phyloP scores from a whole-genome alignment of 2,888 invertebrate species.

The Pomacea canaliculata region DNA sequence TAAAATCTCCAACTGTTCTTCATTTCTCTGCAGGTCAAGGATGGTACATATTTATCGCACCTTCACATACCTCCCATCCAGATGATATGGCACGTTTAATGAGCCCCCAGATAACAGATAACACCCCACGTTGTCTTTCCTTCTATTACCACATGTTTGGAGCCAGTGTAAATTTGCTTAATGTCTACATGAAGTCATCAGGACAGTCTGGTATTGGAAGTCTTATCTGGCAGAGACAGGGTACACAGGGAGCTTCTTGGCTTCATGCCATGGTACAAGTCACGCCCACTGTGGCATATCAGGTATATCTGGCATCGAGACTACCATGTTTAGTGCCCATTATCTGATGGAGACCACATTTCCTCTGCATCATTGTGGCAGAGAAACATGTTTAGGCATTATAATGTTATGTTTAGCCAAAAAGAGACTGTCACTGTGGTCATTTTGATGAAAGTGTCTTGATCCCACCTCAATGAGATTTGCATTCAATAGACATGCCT shows the following conservation, averaged over 20 bases:
- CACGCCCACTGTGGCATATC: slow-evolving; percentile 19
- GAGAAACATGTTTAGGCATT: too few species aligned
- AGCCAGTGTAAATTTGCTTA: slow-evolving; percentile 48
- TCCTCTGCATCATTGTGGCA: too few species aligned
- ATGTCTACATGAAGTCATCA: slow-evolving; percentile 47
- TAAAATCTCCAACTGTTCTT: too few species aligned
- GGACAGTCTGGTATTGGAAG: slow-evolving; percentile 20
- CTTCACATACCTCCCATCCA: slow-evolving; percentile 74
- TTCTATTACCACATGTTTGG: slow-evolving; percentile 66
- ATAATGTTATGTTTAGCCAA: too few species aligned
- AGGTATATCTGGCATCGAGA: slow-evolving; percentile 18
- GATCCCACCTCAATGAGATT: too few species aligned
- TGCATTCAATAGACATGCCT: too few species aligned
- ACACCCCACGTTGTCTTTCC: slow-evolving; percentile 45
- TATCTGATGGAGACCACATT: too few species aligned
- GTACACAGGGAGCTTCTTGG: slow-evolving; percentile 46
- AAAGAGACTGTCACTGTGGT: too few species aligned
- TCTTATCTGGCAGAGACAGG: slow-evolving; percentile 30
- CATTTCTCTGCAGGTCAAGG: slow-evolving; percentile 37
- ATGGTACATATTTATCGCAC: slow-evolving; percentile 74
- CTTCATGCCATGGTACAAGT: slow-evolving; percentile 16
- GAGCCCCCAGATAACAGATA: slow-evolving; percentile 45
- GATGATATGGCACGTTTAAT: slow-evolving; percentile 74
- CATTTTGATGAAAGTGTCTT: too few species aligned
- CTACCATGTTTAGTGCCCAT: too few species aligned